Evolutionary conservation across 1,140 invertebrate genomes (phyloP), one percentile per base, ranked within the genome.

Genomic region (Drosophila lacertosa): DNA sequence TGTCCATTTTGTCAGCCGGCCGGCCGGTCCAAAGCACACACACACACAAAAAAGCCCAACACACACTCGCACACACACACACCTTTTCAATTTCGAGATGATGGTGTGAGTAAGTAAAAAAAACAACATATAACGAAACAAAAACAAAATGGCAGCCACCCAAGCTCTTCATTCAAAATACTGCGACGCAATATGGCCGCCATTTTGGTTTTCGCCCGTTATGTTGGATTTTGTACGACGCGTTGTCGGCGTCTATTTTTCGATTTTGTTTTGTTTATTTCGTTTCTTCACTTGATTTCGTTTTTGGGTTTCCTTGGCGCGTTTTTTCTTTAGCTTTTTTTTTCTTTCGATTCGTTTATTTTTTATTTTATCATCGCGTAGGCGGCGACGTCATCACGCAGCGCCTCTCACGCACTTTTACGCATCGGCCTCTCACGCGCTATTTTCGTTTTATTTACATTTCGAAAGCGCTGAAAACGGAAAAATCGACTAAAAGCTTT

Each of bases 381-480:
- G 80, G 63, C 80, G 80, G 45, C 80, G 66, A 83, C 80, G 80
- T 83, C 80, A 83, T 83, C 76, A 77, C 57, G 53, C 55, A 20
- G 26, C 26, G 20, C 20, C 20, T 26, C 55, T 42, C 51, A 65
- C 53, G 35, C 63, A 63, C 24, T 59, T 68, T 60, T 68, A 60
- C 57, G 65, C 57, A 62, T 54, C 26, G 20, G 7, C 15, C 16
- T 40, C 55, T 44, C 54, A 35, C n/a, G 63, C 64, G 57, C 71
- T 83, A 83, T 83, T 83, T 86, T 83, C 48, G 69, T 72, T 88
- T 73, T 82, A 82, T 88, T 88, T 88, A 86, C 81, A 86, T 88
- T 88, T 88, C 50, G 77, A 84, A 86, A 84, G 76, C 81, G 69
- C 57, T 39, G 16, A 29, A 39, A 76, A 44, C 51, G 54, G 29